phyloP scores from a whole-genome alignment of 2,888 invertebrate species.

The Danaus chrysippus region DNA sequence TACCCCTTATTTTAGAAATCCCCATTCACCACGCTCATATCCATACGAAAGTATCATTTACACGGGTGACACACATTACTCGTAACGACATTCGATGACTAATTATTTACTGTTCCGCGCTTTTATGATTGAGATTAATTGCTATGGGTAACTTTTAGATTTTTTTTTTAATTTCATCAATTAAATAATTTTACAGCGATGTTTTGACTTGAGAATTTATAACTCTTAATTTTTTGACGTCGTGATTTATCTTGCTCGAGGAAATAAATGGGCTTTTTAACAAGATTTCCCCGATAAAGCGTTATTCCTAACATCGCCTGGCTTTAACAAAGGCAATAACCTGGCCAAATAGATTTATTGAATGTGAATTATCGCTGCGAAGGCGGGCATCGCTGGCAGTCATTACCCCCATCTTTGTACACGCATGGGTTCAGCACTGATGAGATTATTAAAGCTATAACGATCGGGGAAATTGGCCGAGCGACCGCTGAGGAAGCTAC shows the following conservation, averaged over 20 bases:
- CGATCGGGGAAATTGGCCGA: conserved; percentile 66
- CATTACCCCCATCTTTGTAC: conserved; percentile 65
- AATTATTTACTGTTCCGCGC: conserved; percentile 41
- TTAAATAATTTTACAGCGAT: conserved; percentile 3
- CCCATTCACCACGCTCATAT: conserved; percentile 66
- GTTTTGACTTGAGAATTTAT: conserved; percentile 7
- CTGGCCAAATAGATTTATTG: conserved; percentile 42
- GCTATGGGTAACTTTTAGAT: conserved; percentile 32
- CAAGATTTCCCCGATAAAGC: conserved; percentile 5
- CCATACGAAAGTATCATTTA: conserved; percentile 58
- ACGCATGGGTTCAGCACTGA: conserved; percentile 67
- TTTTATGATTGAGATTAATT: conserved; percentile 45
- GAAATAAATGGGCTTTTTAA: conserved; percentile 8
- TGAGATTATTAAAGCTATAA: conserved; percentile 76
- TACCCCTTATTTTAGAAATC: conserved; percentile 73
- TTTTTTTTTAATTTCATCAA: conserved; percentile 23
- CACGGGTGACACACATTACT: conserved; percentile 58
- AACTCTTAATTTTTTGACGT: conserved; percentile 4
- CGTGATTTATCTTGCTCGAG: conserved; percentile 11
- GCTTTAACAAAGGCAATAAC: conserved; percentile 8
- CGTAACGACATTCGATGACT: conserved; percentile 58
- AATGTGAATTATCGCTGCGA: conserved; percentile 49
- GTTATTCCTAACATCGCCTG: conserved; percentile 4
- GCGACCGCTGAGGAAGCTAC: conserved; percentile 78
- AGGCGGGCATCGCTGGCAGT: conserved; percentile 51